Evolutionary conservation across 2,888 invertebrate genomes (phyloP).

Genomic region (Glaucopsyche alexis): DNA sequence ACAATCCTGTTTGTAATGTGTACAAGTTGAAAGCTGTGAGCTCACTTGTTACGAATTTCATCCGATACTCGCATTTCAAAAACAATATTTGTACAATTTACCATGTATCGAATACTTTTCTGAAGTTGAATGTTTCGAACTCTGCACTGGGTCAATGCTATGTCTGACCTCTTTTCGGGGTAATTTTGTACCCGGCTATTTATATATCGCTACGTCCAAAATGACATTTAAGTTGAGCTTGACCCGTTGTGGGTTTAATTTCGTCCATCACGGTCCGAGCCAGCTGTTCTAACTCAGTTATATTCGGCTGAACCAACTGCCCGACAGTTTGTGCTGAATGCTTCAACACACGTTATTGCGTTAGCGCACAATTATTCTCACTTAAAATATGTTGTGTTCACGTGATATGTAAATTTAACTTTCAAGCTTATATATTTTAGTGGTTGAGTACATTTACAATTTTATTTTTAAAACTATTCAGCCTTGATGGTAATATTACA

Average conservation of each 20-base stretch:
- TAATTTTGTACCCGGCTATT: conserved; percentile 3
- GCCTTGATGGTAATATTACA: too few relatives aligned
- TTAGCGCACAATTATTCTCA: neutral
- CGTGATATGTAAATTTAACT: too few relatives aligned
- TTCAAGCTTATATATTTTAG: too few relatives aligned
- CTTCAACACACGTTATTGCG: neutral
- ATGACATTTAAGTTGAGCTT: conserved; percentile 22
- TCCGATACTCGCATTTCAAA: neutral
- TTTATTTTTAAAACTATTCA: too few relatives aligned
- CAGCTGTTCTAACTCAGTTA: conserved; percentile 13
- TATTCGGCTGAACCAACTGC: neutral
- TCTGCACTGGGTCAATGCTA: conserved; percentile 15
- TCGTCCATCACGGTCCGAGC: conserved; percentile 14
- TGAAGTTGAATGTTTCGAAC: conserved; percentile 12
- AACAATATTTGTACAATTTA: conserved; percentile 15
- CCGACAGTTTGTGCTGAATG: neutral
- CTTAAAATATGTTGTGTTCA: too few relatives aligned
- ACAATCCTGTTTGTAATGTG: neutral
- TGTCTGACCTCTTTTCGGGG: conserved; percentile 18
- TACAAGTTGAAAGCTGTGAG: neutral
- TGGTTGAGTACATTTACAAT: too few relatives aligned
- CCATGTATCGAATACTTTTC: neutral
- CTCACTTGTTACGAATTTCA: neutral
- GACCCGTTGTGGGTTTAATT: conserved; percentile 26
- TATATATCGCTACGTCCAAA: conserved; percentile 14